Evolutionary conservation across 2,888 invertebrate genomes (phyloP).

Genomic region (Calameuta idolon): DNA sequence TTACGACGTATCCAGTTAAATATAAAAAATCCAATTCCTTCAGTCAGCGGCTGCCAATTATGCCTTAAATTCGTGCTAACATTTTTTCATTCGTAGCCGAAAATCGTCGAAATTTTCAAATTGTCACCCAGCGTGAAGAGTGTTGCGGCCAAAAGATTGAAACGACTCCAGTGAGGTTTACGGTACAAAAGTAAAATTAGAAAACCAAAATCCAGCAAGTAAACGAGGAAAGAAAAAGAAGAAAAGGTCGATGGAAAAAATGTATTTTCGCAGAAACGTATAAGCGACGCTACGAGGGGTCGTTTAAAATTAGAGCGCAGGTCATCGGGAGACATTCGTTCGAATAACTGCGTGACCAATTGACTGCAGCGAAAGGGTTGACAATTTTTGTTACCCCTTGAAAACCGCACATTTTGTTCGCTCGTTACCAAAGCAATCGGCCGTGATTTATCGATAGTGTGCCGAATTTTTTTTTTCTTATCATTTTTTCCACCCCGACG

Average conservation of each 20-base stretch:
- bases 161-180: neutral
- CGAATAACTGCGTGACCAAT: neutral
- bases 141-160: neutral
- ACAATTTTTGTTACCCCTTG: neutral
- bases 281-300: neutral
- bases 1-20: neutral
- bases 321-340: neutral
- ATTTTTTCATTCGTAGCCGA: too few species aligned
- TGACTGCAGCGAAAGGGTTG: neutral
- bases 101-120: neutral
- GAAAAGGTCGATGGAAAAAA: neutral
- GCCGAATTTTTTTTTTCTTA: neutral
- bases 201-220: neutral
- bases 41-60: neutral
- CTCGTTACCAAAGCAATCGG: neutral
- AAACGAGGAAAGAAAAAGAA: neutral
- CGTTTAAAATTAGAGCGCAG: neutral
- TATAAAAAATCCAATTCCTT: neutral
- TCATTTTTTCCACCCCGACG: neutral
- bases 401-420: neutral
- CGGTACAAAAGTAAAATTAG: neutral
- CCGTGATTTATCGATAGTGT: neutral
- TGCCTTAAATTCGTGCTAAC: neutral
- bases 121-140: neutral
- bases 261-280: neutral